Evolutionary conservation across 2,888 invertebrate species (phyloP).

Genomic region (Lasioglossum lativentre): DNA sequence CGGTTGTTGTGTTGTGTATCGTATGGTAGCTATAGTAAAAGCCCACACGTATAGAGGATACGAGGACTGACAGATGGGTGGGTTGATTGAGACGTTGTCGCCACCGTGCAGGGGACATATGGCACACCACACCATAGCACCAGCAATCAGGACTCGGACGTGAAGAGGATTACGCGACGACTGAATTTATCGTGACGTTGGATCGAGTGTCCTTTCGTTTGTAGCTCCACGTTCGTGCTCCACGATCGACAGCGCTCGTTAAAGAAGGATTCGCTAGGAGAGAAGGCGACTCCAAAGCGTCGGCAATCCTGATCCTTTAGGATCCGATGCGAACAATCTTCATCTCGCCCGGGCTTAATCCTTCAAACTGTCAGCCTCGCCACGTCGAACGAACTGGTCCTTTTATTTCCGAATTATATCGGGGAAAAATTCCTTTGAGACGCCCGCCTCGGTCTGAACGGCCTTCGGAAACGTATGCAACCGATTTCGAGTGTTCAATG

Average conservation of each 20-base stretch:
- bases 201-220: conserved; percentile 48
- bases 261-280: conserved; percentile 49
- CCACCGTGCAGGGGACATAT: conserved; percentile 61
- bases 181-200: conserved; percentile 67
- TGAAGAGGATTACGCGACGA: conserved; percentile 67
- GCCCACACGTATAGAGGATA: conserved; percentile 19
- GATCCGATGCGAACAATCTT: conserved; percentile 45
- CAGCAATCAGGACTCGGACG: conserved; percentile 67
- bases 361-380: conserved; percentile 44
- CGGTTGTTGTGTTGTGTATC: conserved; percentile 44
- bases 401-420: conserved; percentile 57
- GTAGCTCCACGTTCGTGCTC: conserved; percentile 18
- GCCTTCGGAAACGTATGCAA: not conserved
- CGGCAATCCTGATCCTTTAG: conserved; percentile 54
- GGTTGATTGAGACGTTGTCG: conserved; percentile 70
- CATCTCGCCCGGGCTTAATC: conserved; percentile 50
- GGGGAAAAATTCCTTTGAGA: conserved; percentile 20
- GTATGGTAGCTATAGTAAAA: conserved; percentile 45
- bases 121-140: conserved; percentile 49
- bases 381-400: conserved; percentile 40
- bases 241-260: conserved; percentile 61
- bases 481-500: not conserved
- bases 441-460: not conserved
- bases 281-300: conserved; percentile 50
- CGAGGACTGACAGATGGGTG: conserved; percentile 66